Percentiles rank a stretch among this genome's conserved stretches.
Conservation (phyloP, 1,140 invertebrate species). For the Zophobas atratus region DNA sequence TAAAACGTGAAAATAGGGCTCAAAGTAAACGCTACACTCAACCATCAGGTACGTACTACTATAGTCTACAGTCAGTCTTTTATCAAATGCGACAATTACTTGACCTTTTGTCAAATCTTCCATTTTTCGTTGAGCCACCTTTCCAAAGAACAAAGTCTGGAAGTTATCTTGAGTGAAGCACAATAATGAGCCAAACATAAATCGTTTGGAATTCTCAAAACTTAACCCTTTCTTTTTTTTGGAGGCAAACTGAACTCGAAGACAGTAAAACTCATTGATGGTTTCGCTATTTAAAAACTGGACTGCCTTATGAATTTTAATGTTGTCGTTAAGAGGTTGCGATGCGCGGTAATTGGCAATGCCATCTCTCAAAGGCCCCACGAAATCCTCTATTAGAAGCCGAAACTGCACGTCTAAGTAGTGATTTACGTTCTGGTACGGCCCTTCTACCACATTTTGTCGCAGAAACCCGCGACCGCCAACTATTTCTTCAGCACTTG, state of each 20-base stretch:
- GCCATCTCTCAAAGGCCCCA: conserved; percentile 73
- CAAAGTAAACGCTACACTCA: conserved; percentile 79
- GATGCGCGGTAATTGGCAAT: conserved; percentile 66
- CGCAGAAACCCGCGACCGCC: conserved; percentile 27
- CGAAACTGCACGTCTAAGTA: conserved; percentile 87
- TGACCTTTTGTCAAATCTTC: conserved; percentile 69
- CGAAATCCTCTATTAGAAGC: conserved; percentile 83
- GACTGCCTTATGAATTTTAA: conserved; percentile 60
- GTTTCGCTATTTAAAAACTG: conserved; percentile 53
- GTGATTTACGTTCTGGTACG: conserved; percentile 76
- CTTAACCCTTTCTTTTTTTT: conserved; percentile 55
- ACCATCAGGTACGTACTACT: conserved; percentile 73
- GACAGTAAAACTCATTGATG: conserved; percentile 55
- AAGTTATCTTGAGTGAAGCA: conserved; percentile 81
- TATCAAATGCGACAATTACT: conserved; percentile 69
- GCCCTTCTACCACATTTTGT: conserved; percentile 74
- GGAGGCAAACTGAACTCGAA: conserved; percentile 55
- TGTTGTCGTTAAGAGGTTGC: conserved; percentile 59
- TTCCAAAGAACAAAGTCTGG: conserved; percentile 77
- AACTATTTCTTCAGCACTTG: conserved; percentile 65
- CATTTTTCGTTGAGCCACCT: conserved; percentile 74
- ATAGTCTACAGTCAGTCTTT: conserved; percentile 65
- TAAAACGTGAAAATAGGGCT: conserved; percentile 78
- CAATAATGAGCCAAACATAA: conserved; percentile 82
- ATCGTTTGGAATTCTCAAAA: conserved; percentile 70